A percentile compares a stretch with the other conserved stretches of the same genome.
phyloP scores from a whole-genome alignment of 2,113 vertebrate genomes.

The Rattus rattus region DNA sequence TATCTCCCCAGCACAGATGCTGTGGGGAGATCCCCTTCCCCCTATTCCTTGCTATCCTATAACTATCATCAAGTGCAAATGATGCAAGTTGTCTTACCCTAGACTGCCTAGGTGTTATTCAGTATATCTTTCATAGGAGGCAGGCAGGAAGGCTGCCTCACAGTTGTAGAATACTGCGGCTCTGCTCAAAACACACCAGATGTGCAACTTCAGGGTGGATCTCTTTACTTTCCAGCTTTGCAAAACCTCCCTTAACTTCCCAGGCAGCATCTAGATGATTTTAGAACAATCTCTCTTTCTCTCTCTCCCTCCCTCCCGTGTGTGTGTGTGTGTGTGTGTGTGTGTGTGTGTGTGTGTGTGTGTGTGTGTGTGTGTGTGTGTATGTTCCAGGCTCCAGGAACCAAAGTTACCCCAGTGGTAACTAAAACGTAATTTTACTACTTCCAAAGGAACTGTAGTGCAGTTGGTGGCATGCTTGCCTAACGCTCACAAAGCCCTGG shows the following conservation, averaged over 20 bases:
- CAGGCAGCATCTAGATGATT: not conserved
- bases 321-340: too few species aligned
- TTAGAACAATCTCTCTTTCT: not conserved
- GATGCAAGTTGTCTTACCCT: not conserved
- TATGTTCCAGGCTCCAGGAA: not conserved
- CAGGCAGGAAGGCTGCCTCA: rapidly evolving
- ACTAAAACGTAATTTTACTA: not conserved
- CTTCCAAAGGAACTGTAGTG: not conserved
- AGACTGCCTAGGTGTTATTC: too few species aligned
- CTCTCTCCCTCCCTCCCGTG: too few species aligned
- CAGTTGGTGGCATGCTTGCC: not conserved
- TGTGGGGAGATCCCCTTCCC: not conserved
- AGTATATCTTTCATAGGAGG: not conserved
- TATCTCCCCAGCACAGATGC: not conserved
- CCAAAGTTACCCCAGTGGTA: not conserved
- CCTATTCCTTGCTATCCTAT: not conserved
- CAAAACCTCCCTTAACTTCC: not conserved
- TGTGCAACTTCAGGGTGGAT: not conserved
- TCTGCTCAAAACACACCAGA: not conserved
- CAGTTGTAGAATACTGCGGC: too few species aligned
- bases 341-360: too few species aligned
- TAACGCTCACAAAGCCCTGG: not conserved
- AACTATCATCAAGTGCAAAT: not conserved
- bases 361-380: too few species aligned
- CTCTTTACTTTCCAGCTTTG: not conserved